phyloP scores from a whole-genome alignment of 2,113 vertebrate species.

The Xenopus laevis region DNA sequence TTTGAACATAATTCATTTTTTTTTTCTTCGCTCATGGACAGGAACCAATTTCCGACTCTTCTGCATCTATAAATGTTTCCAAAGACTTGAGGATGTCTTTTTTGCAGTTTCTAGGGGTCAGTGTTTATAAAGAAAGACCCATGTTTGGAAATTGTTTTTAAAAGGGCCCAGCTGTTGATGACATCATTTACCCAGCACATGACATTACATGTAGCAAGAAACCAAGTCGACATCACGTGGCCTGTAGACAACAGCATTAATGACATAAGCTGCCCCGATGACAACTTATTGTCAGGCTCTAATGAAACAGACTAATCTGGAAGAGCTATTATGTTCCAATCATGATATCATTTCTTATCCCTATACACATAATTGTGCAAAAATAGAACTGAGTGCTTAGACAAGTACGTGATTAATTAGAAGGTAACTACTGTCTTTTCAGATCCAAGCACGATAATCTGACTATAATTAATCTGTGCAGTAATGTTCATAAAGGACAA shows the following conservation, averaged over 20 bases:
- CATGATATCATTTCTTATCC: slow-evolving; percentile 20
- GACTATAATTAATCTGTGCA: no score
- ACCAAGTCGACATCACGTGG: slow-evolving; percentile 5
- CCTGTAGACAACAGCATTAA: slow-evolving; percentile 7
- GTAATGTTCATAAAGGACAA: no score
- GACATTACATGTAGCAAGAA: slow-evolving; percentile 7
- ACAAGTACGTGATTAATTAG: slow-evolving; percentile 11
- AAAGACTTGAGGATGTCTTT: slow-evolving; percentile 17
- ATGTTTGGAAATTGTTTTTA: slow-evolving; percentile 31
- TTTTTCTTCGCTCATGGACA: neutral
- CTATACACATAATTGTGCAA: slow-evolving; percentile 3
- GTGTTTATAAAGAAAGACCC: slow-evolving; percentile 16
- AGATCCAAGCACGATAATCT: no score
- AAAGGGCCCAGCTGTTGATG: slow-evolving; percentile 35
- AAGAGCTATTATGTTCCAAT: slow-evolving; percentile 6
- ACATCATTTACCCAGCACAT: slow-evolving; percentile 19
- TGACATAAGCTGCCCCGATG: slow-evolving; percentile 10
- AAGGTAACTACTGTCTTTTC: neutral
- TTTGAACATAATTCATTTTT: slow-evolving; percentile 1
- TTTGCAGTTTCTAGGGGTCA: slow-evolving; percentile 33
- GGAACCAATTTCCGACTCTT: slow-evolving; percentile 11
- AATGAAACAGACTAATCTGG: slow-evolving; percentile 23
- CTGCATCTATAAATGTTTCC: slow-evolving; percentile 27
- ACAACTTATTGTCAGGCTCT: slow-evolving; percentile 8
- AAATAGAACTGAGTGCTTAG: slow-evolving; percentile 17